Percentiles rank a stretch among this genome's conserved stretches.
These are phyloP conservation scores for Bugulina stolonifera DNA, from an alignment of 2,888 invertebrate species.

Conservation along the genomic window DNA sequence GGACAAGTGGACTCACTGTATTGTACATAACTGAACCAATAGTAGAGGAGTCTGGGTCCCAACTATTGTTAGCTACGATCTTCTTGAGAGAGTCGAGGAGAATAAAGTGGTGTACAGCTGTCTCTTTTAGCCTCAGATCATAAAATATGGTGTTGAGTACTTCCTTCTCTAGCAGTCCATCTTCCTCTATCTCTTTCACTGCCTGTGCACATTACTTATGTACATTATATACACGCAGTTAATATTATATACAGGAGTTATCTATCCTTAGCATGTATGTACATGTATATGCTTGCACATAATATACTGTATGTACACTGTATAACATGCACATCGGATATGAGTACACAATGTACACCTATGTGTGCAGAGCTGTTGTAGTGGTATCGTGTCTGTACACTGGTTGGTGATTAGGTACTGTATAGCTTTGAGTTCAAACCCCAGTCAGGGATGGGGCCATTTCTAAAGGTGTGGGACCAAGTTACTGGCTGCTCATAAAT, in stretches of 20 bases:
- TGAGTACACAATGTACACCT: too few relatives aligned
- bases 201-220: not conserved
- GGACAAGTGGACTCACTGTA: not conserved
- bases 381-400: too few relatives aligned
- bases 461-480: too few relatives aligned
- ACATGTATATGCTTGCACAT: not conserved
- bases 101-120: conserved; percentile 1
- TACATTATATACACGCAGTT: not conserved
- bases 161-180: not conserved
- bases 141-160: conserved; percentile 5
- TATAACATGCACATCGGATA: not conserved
- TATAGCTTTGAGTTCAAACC: too few relatives aligned
- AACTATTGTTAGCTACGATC: not conserved
- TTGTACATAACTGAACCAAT: not conserved
- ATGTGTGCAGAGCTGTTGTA: too few relatives aligned
- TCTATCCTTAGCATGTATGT: not conserved
- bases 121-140: not conserved
- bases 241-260: not conserved
- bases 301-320: not conserved
- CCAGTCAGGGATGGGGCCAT: too few relatives aligned
- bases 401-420: too few relatives aligned
- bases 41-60: not conserved
- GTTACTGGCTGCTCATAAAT: too few relatives aligned
- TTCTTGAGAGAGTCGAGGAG: conserved; percentile 10
- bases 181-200: not conserved